Base-by-base conservation (phyloP, 2,113 vertebrate species). In the Microtus richardsoni region DNA sequence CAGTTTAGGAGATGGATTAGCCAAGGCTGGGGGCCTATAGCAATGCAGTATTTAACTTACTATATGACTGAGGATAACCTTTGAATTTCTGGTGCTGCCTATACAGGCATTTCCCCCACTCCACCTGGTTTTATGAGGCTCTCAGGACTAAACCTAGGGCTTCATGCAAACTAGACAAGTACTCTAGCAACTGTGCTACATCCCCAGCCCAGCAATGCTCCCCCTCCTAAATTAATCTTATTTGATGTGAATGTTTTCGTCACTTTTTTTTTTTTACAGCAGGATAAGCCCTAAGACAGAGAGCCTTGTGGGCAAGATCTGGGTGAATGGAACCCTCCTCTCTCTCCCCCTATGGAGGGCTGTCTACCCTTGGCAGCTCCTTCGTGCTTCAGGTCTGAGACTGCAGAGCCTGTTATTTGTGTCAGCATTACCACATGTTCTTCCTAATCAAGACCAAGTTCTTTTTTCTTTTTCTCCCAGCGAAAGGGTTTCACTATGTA, bases 1-100 rank as follows among this genome's bases (percentile, higher is more conserved):
- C 5, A 44, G 33, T 16, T 96, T 83, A 92, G 84, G 60, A 84
- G 86, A 84, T 91, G 28, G 74, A 89, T 70, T 22, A 88, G 95
- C 89, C 83, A 36, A 92, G 88, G 36, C 66, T 2, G 47, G 70
- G 26, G 12, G 11, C 52, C 36, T 5, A 6, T 10, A 82, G n/a
- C 60, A 85, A 94, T 1, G 26, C 2, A 14, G 30, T 52, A 49
- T 49, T 49, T 49, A 49, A 68, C 41, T 87, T 21, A 41, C 41
- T 47, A 70, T 26, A 21, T 70, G 52, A 47, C 30, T 47, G 30
- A 47, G 62, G 62, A 22, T 70, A 49, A 86, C 84, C 30, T 87
- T 66, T 36, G 84, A 70, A 24, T 68, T 70, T 70, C 64, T n/a
- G 33, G 33, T 68, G 30, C 84, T 70, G 33, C 36, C 16, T 66